Evolutionary conservation across 2,797 vertebrate species (phyloP).

Genomic region (Tangara arthus): DNA sequence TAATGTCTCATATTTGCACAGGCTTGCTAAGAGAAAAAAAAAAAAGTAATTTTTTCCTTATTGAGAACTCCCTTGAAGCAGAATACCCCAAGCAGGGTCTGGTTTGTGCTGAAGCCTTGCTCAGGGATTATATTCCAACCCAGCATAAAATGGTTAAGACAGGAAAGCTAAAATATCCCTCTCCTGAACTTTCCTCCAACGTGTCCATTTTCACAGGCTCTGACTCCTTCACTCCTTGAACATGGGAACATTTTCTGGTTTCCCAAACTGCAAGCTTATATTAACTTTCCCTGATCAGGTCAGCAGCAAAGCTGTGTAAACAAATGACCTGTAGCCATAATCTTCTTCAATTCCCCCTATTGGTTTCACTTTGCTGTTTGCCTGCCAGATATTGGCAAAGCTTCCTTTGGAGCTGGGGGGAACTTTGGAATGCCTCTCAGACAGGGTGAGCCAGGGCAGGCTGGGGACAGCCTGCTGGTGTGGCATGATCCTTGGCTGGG

Average conservation of each 20-base stretch:
- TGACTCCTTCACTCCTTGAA: not conserved
- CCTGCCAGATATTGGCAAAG: constrained; percentile 23
- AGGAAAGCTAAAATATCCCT: not conserved
- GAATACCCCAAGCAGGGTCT: not conserved
- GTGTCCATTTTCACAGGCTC: not conserved
- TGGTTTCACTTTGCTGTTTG: constrained; percentile 30
- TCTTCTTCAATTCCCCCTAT: constrained; percentile 39
- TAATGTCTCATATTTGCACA: not conserved
- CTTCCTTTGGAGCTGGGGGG: not conserved
- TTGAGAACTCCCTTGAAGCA: not conserved
- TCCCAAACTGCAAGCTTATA: constrained; percentile 22
- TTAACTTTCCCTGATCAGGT: constrained; percentile 24
- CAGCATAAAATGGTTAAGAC: not conserved
- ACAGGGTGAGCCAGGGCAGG: not conserved
- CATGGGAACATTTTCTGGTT: constrained; percentile 14
- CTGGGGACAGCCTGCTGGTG: not conserved
- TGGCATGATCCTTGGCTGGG: not conserved
- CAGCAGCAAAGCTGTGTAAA: constrained; percentile 60
- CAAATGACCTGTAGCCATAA: constrained; percentile 52
- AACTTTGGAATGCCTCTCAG: not conserved
- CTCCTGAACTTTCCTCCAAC: not conserved
- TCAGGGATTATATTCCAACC: not conserved
- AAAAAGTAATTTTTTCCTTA: not conserved
- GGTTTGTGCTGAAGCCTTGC: not conserved
- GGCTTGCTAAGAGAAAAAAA: not conserved